phyloP scores from a whole-genome alignment of 2,888 invertebrate genomes.

The Mesodorylaimus sp. region DNA sequence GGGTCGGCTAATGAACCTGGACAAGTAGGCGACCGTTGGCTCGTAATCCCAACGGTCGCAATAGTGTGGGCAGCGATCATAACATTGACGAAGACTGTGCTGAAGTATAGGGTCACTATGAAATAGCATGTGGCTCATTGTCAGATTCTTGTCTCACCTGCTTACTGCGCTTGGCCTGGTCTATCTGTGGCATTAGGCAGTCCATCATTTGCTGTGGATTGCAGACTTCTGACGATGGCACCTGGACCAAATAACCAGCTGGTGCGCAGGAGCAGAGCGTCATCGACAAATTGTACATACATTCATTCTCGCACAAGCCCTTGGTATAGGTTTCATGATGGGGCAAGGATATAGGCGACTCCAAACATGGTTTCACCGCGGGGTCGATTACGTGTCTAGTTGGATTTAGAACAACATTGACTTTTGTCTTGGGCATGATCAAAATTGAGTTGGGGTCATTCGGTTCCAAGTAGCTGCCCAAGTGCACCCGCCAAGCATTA shows the following conservation, averaged over 20 bases:
- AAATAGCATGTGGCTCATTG: too few relatives aligned
- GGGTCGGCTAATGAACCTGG: too few relatives aligned
- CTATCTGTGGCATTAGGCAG: not conserved
- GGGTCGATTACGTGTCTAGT: not conserved
- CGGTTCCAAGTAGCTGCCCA: not conserved
- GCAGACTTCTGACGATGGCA: not conserved
- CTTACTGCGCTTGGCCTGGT: not conserved
- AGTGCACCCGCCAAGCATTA: too few relatives aligned
- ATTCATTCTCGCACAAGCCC: not conserved
- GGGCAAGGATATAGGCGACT: not conserved
- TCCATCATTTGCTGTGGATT: not conserved
- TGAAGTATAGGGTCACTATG: too few relatives aligned
- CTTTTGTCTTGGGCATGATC: not conserved
- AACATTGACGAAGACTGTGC: too few relatives aligned
- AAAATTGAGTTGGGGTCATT: not conserved
- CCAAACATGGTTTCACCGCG: not conserved
- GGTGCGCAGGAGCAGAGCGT: not conserved
- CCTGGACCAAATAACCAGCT: not conserved
- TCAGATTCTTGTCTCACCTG: too few relatives aligned
- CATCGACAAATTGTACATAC: not conserved
- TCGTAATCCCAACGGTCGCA: too few relatives aligned
- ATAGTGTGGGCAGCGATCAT: too few relatives aligned
- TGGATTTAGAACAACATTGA: not conserved
- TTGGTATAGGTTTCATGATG: not conserved
- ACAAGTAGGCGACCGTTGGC: too few relatives aligned